phyloP scores from a whole-genome alignment of 2,888 invertebrate genomes.

The Acanthosepion esculentum region DNA sequence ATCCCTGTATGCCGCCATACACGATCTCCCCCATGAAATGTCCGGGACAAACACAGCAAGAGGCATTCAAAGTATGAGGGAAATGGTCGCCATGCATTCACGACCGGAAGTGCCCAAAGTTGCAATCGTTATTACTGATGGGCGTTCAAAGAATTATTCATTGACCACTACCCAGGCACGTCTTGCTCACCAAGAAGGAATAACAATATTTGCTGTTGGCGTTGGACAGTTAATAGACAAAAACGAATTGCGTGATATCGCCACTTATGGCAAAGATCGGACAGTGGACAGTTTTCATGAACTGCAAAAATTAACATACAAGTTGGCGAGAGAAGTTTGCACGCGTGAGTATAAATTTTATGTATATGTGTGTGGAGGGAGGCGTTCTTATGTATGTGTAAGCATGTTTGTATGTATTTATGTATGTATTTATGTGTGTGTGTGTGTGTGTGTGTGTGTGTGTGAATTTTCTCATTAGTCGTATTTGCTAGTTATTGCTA shows the following conservation, averaged over 20 bases:
- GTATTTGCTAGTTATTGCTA: too few relatives aligned
- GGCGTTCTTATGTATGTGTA: too few relatives aligned
- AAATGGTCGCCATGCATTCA: constrained; percentile 54
- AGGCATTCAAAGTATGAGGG: constrained; percentile 57
- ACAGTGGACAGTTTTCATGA: constrained; percentile 55
- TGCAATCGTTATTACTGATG: constrained; percentile 74
- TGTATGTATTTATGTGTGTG: too few relatives aligned
- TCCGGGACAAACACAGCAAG: constrained; percentile 57
- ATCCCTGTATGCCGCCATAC: constrained; percentile 51
- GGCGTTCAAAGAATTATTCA: constrained; percentile 65
- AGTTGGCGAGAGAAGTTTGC: constrained; percentile 56
- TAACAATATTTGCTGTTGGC: constrained; percentile 74
- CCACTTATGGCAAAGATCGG: constrained; percentile 57
- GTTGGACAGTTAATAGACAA: constrained; percentile 69
- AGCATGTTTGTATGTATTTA: too few relatives aligned
- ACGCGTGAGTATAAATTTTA: constrained; percentile 52
- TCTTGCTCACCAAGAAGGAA: constrained; percentile 69
- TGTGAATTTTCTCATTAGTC: too few relatives aligned
- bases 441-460: too few relatives aligned
- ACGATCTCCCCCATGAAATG: constrained; percentile 53
- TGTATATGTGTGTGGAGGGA: too few relatives aligned
- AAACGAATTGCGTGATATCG: constrained; percentile 65
- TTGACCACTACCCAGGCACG: constrained; percentile 72
- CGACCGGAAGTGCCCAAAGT: constrained; percentile 69
- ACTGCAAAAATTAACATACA: constrained; percentile 51